phyloP scores from a whole-genome alignment of 2,888 invertebrate species.

The Epinotia brunnichana region DNA sequence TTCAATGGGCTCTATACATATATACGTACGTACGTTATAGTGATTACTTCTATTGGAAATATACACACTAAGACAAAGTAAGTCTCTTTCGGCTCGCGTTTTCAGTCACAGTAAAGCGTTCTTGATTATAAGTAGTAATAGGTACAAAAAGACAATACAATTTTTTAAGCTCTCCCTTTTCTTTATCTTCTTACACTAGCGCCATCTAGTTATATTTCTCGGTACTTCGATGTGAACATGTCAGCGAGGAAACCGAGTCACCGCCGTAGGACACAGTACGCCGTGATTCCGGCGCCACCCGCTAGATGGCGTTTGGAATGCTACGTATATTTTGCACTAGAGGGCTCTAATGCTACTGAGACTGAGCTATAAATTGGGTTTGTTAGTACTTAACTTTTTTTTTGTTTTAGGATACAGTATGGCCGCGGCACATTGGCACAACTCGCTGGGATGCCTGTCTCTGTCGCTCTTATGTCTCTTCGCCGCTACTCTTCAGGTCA shows the following conservation, averaged over 20 bases:
- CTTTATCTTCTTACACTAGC: conserved; percentile 48
- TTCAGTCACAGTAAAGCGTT: no score
- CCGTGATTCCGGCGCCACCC: conserved; percentile 52
- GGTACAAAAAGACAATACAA: no score
- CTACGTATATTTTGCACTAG: conserved; percentile 2
- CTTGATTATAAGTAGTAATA: no score
- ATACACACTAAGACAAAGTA: no score
- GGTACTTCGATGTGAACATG: conserved; percentile 10
- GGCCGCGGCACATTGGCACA: conserved; percentile 93
- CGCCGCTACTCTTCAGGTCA: conserved; percentile 89
- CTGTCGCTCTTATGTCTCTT: conserved; percentile 89
- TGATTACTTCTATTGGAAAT: no score
- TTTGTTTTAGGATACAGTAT: conserved; percentile 88
- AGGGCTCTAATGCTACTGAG: conserved; percentile 16
- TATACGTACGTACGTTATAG: no score
- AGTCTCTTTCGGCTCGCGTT: no score
- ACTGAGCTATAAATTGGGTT: not conserved
- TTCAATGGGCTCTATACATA: no score
- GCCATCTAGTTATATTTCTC: conserved; percentile 58
- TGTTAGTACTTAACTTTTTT: not conserved
- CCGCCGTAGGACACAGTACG: not conserved
- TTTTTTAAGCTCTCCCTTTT: no score
- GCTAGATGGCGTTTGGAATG: conserved; percentile 60
- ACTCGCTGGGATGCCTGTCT: conserved; percentile 91
- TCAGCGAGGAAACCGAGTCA: not conserved